Evolutionary conservation across 2,113 vertebrate genomes (phyloP), one percentile per base, ranked within the genome.

Genomic region (Amblyornis subalaris): DNA sequence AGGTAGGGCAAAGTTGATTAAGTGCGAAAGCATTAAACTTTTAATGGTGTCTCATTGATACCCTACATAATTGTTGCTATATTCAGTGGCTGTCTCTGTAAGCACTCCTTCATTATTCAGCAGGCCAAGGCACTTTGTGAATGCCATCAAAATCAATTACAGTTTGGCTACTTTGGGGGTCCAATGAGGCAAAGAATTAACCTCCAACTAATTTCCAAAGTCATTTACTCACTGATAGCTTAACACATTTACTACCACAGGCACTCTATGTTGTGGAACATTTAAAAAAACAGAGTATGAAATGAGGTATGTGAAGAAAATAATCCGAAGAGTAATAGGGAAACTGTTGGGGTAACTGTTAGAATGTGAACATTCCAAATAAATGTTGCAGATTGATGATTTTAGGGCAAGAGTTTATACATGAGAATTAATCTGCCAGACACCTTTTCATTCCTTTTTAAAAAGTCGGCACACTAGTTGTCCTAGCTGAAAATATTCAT

Each of bases 181-280:
- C n/a, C 96, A 98, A 96, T 97, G 97, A 98, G 96, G 95, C 97
- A 98, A 96, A 98, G 97, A 97, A 98, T 98, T 98, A 98, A 98
- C 97, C 97, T 98, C 97, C 94, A 98, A 97, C 94, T 98, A 97
- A 98, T 97, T 98, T 97, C 94, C 85, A 97, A 98, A 97, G 96
- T 98, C 96, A 97, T 97, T 98, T 97, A 89, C 85, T 93, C 91
- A 85, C 85, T 93, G 84, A 97, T 94, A 86, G 76, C 76, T 96
- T 96, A 94, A 83, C 77, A 83, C 74, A 69, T 95, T 97, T 94
- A 72, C 77, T 92, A 95, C 86, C 73, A 94, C 24, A 77, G 87
- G 28, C 89, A 83, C 35, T 92, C 85, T 60, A 73, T 61, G 6
- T 73, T 96, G 95, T 3, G 5, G 42, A 96, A 47, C 65, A 95